Evolutionary conservation across 1,140 invertebrate species (phyloP).

Genomic region (Tetramorium parvispinum): DNA sequence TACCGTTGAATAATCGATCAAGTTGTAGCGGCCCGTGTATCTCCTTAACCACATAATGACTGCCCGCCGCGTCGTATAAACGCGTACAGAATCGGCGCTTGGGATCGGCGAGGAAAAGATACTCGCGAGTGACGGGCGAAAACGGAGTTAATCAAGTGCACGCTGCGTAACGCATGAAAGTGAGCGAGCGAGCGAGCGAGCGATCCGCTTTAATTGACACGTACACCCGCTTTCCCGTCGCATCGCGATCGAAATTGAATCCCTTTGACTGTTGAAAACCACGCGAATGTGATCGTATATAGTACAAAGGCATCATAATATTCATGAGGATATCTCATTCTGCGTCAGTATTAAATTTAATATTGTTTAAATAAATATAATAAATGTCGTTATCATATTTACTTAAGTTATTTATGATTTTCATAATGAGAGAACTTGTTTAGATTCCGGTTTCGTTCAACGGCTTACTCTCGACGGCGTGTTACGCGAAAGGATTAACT

Average conservation of each 20-base stretch:
- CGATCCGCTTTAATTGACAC: conserved; percentile 69
- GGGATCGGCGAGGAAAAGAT: neutral
- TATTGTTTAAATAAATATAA: neutral
- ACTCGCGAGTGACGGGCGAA: conserved; percentile 49
- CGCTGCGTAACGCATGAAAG: conserved; percentile 26
- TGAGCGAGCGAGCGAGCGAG: conserved; percentile 48
- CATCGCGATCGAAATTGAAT: conserved; percentile 35
- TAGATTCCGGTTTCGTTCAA: neutral
- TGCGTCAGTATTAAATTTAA: neutral
- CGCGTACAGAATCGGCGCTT: neutral
- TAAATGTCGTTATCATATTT: too few species aligned
- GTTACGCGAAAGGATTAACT: neutral
- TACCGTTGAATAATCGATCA: conserved; percentile 69
- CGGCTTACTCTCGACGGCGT: neutral
- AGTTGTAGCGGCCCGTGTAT: conserved; percentile 43
- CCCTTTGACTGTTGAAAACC: conserved; percentile 22
- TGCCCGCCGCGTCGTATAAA: conserved; percentile 36
- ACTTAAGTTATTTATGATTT: neutral
- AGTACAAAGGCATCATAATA: conserved; percentile 1
- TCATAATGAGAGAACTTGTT: neutral
- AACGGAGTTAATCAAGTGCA: conserved; percentile 71
- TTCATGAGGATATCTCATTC: neutral
- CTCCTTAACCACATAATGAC: conserved; percentile 58
- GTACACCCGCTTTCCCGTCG: conserved; percentile 52
- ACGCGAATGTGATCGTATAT: neutral